Conservation (phyloP, 2,888 invertebrate species). For the Acanthococcus lagerstroemiae region DNA sequence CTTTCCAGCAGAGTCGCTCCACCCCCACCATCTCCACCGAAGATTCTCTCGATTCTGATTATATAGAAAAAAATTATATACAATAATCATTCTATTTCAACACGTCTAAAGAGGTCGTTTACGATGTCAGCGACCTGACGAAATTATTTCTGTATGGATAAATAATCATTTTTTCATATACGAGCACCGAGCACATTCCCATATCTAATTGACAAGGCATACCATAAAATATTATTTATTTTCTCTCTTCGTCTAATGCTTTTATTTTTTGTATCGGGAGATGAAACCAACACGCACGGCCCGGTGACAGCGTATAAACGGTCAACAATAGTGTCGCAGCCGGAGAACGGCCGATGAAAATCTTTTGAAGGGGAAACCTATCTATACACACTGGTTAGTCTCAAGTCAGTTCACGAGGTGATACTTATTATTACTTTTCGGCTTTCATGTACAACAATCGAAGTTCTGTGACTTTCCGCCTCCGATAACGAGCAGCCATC, state of each 20-base stretch:
- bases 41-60: not conserved
- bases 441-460: not conserved
- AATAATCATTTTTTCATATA: not conserved
- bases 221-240: slow-evolving; percentile 20
- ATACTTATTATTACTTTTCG: not conserved
- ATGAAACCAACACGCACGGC: not conserved
- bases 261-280: not conserved
- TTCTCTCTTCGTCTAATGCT: slow-evolving; percentile 4
- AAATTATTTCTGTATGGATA: not conserved
- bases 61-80: too few relatives aligned
- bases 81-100: not conserved
- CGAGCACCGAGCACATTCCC: not conserved
- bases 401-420: not conserved
- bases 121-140: slow-evolving; percentile 8
- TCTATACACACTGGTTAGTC: not conserved
- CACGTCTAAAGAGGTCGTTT: slow-evolving; percentile 1
- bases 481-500: not conserved
- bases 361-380: not conserved
- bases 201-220: slow-evolving; percentile 27
- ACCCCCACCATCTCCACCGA: not conserved
- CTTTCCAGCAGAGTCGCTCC: too few relatives aligned
- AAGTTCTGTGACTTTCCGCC: not conserved
- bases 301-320: not conserved
- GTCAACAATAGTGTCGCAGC: not conserved
- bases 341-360: not conserved